Base-by-base conservation (phyloP, 2,888 invertebrate species). In the Lymantria monacha region DNA sequence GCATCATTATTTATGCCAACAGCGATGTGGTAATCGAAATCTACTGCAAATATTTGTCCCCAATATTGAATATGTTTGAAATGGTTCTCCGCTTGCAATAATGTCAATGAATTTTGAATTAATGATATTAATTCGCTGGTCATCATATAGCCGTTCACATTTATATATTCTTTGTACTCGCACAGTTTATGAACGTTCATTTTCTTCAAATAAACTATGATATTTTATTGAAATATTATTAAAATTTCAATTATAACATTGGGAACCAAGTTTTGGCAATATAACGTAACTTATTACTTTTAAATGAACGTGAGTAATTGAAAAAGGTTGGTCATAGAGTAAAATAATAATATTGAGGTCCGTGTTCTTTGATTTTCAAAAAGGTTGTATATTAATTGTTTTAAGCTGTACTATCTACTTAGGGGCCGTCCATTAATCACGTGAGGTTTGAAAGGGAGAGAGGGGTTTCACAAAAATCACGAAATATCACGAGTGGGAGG, bases 11-110 rank as follows among this genome's bases (percentile, higher is more conserved):
- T 94, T 61, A 95, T 94, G 11, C 98, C 97, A 70, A 94, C 96
- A 1, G 96, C 96, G 55, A 98, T 93, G 74, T 95, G 96, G 79
- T 98, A 98, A 81, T 97, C 97, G 13, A 92, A 92, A 60, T 94
- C 94, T 0, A 93, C 86, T 0, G 96, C 97, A 61, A 94, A 93
- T 47, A 98, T 94, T 74, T 95, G 94, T 0, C 97, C 98, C 97
- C 97, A 97, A 73, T 97, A 96, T 74, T 94, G 97, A 48, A 96
- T 93, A 74, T 94, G 93, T 12, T 92, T 84, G 79, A 97, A 97
- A 78, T 97, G 96, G 82, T 97, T 97, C 77, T 97, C 97, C 59
- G 94, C 94, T 83, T 97, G 95, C 38, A 97, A 87, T 50, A 96
- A 85, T 0, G 95, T 91, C 5, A 98, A 84, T 0, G 97, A 96